Base-by-base conservation (phyloP, 2,888 invertebrate genomes). In the Hemicrepidius hirtus region DNA sequence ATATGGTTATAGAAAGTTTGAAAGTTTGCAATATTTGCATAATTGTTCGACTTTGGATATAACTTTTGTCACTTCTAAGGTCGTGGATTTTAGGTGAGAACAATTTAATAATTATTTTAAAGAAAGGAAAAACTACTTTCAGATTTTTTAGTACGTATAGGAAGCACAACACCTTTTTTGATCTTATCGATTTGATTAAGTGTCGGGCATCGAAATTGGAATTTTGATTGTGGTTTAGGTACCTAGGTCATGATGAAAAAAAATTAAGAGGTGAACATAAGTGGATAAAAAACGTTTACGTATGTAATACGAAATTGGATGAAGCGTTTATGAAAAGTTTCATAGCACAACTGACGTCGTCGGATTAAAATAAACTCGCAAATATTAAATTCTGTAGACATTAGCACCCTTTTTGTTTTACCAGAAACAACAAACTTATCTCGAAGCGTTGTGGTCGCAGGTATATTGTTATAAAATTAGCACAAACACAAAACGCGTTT, bases 401-500 rank as follows among this genome's bases (percentile, higher is more conserved):
- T 49, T 65, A 65, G 21, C 68, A 40, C 60, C 68, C 68, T 60
- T 60, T 68, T 59, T 59, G 44, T 66, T 71, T 67, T 41, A 40
- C 57, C 44, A 46, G 35, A 55, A 68, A 64, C 46, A 63, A 57
- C 63, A 41, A 46, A 72, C 68, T 72, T 72, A 72, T 72, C 72
- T 72, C 57, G 32, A 28, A 57, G 16, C 46, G 62, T 21, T 63
- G 72, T 68, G 72, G 72, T 72, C 72, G 63, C 69, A 69, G 73
- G 72, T 72, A 72, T 74, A 74, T 76, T 76, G 72, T 76, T 72
- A 70, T 69, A 69, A 76, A 76, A 74, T 76, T 76, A 72, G 64
- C 41, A 49, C 64, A 71, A 74, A 74, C 72, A 71, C 64, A 71
- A 59, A 71, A 71, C 76, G 70, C 68, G 76, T 65, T 72, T 60